Base-by-base conservation (phyloP, 2,888 invertebrate genomes). In the Trileptium ribeirensis region DNA sequence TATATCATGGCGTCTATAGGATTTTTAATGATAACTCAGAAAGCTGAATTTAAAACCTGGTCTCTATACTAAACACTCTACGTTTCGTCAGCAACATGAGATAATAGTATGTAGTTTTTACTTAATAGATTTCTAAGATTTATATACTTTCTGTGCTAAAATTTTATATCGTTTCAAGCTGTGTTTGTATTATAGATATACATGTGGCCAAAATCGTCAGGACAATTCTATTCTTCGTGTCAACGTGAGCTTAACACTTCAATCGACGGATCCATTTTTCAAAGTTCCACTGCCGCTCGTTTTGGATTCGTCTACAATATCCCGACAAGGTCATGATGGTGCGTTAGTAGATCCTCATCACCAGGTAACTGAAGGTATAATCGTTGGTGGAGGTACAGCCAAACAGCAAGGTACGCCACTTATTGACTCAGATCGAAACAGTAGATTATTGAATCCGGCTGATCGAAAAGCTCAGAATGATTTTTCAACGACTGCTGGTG, bases 191-290 rank as follows among this genome's bases (percentile, higher is more conserved):
- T n/a, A n/a, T n/a, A n/a, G n/a, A n/a, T n/a, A n/a, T n/a, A n/a
- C n/a, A n/a, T n/a, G n/a, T n/a, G n/a, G n/a, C n/a, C n/a, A n/a
- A 84, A 94, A 94, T 88, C 92, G 98, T 80, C 95, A 96, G 90
- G 97, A 98, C 91, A 98, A 98, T 91, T 96, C 97, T 85, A 95
- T 95, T 92, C 92, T 98, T 85, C 92, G 94, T 87, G 93, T 97
- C 86, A 92, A 94, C 85, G 94, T 97, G 86, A 93, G 93, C 89
- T 95, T 97, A 94, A 94, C 94, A 87, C 94, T 97, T 93, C 92
- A 95, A 85, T 94, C 95, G 75, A 96, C 97, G 78, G 98, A 98
- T 91, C 95, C 97, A 85, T 93, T 96, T 84, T 98, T 98, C 89
- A 96, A 97, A 94, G 96, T 95, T 97, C 97, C 90, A 92, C 95